Conservation (phyloP, 1,140 invertebrate species). For the Rhynchophorus ferrugineus region DNA sequence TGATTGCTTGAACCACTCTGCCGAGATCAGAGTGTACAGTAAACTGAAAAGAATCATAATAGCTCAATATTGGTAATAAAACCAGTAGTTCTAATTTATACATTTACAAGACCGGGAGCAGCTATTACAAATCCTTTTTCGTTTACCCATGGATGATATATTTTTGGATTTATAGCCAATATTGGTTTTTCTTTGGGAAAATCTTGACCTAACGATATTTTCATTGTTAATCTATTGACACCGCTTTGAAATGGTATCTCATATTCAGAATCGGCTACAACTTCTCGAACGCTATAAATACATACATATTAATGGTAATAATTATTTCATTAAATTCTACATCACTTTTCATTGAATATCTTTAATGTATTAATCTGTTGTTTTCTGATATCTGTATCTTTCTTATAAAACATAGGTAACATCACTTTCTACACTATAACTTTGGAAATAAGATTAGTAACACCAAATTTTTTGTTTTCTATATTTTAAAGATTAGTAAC, state of each 20-base stretch:
- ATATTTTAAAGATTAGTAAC: too few relatives aligned
- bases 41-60: conserved; percentile 46
- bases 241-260: conserved; percentile 58
- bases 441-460: conserved; percentile 37
- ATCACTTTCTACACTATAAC: conserved; percentile 22
- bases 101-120: conserved; percentile 65
- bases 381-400: conserved; percentile 40
- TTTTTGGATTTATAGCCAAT: conserved; percentile 55
- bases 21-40: conserved; percentile 69
- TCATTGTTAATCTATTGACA: conserved; percentile 53
- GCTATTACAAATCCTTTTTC: conserved; percentile 55
- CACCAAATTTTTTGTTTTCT: neutral
- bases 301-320: conserved; percentile 16
- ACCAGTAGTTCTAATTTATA: conserved; percentile 35
- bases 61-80: neutral
- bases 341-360: conserved; percentile 56
- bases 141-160: conserved; percentile 62
- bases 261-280: conserved; percentile 62
- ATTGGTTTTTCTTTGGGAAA: conserved; percentile 69
- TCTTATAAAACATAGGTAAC: conserved; percentile 28
- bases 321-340: conserved; percentile 5
- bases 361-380: conserved; percentile 66
- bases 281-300: conserved; percentile 56
- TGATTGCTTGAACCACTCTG: conserved; percentile 67
- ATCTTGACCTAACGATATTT: conserved; percentile 54